These are phyloP conservation scores for Lamprologus sp. DNA, from an alignment of 2,113 vertebrate species.

Conservation along the genomic window DNA sequence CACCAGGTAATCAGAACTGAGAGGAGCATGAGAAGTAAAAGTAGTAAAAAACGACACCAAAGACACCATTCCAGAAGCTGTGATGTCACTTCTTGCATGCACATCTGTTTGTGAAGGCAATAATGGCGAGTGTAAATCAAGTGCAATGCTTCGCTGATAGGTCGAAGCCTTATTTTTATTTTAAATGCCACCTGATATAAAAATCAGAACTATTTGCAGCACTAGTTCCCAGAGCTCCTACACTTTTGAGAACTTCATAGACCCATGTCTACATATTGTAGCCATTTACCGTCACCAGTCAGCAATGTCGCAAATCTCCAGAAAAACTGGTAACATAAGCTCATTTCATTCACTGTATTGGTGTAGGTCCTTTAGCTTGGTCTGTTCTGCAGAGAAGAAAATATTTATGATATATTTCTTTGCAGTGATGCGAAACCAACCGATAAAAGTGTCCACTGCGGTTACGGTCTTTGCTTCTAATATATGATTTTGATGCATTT, in stretches of 20 bases:
- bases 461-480: rapidly evolving
- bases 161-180: neutral
- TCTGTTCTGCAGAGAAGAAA: neutral
- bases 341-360: neutral
- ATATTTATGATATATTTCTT: neutral
- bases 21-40: too few species aligned
- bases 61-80: neutral
- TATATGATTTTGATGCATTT: neutral
- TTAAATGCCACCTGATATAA: neutral
- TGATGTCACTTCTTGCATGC: neutral
- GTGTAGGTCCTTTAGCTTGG: neutral
- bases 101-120: neutral
- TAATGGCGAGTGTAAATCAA: neutral
- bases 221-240: neutral
- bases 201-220: rapidly evolving
- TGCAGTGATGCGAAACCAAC: neutral
- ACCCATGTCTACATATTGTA: neutral
- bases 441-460: neutral
- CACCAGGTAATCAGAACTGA: too few species aligned
- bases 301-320: neutral
- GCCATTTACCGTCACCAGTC: neutral
- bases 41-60: too few species aligned
- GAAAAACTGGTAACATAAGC: neutral
- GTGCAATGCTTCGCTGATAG: neutral
- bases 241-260: neutral